phyloP scores from a whole-genome alignment of 2,888 invertebrate species.

The Sepiola atlantica region DNA sequence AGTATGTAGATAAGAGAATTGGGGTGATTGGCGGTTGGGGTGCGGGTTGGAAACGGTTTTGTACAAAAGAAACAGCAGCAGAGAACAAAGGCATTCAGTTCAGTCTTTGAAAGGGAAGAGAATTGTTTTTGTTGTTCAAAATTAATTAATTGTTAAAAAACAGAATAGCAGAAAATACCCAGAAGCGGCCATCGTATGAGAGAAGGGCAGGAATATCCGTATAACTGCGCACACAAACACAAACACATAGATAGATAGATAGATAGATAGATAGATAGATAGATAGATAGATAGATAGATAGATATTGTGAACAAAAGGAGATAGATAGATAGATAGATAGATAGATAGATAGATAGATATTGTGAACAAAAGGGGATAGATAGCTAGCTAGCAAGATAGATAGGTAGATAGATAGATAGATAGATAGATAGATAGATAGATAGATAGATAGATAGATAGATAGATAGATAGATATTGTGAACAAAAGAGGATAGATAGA shows the following conservation, averaged over 20 bases:
- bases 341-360: no score
- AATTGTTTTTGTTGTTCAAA: neutral
- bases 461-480: no score
- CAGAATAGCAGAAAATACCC: neutral
- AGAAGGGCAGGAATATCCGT: no score
- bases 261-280: neutral
- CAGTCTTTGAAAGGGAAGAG: neutral
- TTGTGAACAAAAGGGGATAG: no score
- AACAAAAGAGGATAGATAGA: no score
- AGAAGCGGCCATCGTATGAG: neutral
- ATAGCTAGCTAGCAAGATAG: no score
- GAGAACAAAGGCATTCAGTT: neutral
- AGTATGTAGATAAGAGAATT: neutral
- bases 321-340: neutral
- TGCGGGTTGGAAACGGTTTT: neutral
- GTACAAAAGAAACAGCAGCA: neutral
- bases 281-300: neutral
- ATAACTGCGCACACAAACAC: neutral
- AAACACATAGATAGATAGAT: fast-evolving
- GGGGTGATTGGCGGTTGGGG: no score
- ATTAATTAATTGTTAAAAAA: neutral
- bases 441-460: no score
- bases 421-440: no score
- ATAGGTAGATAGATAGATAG: no score
- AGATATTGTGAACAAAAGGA: no score